A percentile compares a stretch with the other conserved stretches of the same genome.
Evolutionary conservation across 1,140 invertebrate genomes (phyloP).

Genomic region (Sminthurinus signatus): DNA sequence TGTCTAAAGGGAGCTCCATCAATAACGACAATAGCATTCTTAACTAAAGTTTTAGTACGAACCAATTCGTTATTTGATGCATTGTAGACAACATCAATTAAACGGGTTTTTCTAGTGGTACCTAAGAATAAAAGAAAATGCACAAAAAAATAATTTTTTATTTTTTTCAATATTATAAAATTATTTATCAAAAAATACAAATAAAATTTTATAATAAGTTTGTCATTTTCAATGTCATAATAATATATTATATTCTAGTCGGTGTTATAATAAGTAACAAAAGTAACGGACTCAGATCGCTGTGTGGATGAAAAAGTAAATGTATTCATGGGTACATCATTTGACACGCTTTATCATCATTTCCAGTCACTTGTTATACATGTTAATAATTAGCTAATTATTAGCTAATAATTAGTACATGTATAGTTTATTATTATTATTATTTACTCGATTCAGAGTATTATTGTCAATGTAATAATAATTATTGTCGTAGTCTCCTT

Average conservation of each 20-base stretch:
- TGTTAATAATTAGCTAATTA: constrained; percentile 4
- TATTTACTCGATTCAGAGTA: too few relatives aligned
- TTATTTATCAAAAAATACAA: background rate
- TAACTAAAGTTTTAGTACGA: constrained; percentile 97
- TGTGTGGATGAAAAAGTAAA: constrained; percentile 37
- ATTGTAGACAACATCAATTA: constrained; percentile 99
- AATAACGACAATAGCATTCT: constrained; percentile 94
- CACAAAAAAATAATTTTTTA: too few relatives aligned
- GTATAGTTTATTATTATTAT: too few relatives aligned
- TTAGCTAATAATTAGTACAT: too few relatives aligned
- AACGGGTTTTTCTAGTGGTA: constrained; percentile 87
- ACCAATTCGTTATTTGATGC: constrained; percentile 98
- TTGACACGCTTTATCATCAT: constrained; percentile 43
- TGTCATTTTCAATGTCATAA: too few relatives aligned
- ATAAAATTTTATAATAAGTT: too few relatives aligned
- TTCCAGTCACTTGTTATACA: background rate
- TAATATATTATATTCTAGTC: constrained; percentile 1
- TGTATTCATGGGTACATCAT: constrained; percentile 33
- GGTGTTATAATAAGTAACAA: too few relatives aligned
- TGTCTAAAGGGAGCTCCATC: constrained; percentile 98
- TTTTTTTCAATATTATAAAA: constrained; percentile 22
- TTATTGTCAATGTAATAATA: too few relatives aligned
- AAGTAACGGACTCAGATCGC: constrained; percentile 36
- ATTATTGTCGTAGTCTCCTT: too few relatives aligned
- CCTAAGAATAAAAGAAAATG: constrained; percentile 46